phyloP scores from a whole-genome alignment of 1,140 invertebrate species.

The Reticulitermes speratus region DNA sequence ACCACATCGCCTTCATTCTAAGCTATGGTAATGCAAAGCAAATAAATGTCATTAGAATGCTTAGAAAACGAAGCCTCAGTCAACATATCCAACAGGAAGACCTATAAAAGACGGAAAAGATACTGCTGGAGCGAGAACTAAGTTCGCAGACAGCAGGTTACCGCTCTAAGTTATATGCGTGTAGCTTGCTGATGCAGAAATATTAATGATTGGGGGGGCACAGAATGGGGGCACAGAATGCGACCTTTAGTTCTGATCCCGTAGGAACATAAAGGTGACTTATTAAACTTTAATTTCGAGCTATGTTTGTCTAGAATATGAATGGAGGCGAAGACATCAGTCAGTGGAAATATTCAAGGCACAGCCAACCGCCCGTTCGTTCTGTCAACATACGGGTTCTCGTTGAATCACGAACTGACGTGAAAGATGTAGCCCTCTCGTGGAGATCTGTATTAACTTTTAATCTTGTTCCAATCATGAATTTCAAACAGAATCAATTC shows the following conservation, averaged over 20 bases:
- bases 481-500: neutral
- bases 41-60: too few species aligned
- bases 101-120: too few species aligned
- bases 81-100: too few species aligned
- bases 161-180: neutral
- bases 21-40: too few species aligned
- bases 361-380: neutral
- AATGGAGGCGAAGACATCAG: neutral
- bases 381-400: neutral
- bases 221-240: neutral
- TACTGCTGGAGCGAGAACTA: neutral
- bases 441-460: neutral
- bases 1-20: too few species aligned
- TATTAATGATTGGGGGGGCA: neutral
- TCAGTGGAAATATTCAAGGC: neutral
- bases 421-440: neutral
- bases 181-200: neutral
- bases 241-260: neutral
- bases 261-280: neutral
- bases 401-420: neutral
- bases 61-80: too few species aligned
- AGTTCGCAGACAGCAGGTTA: neutral
- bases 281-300: constrained; percentile 14
- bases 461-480: neutral
- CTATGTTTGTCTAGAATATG: neutral